Evolutionary conservation across 2,113 vertebrate genomes (phyloP).

Genomic region (Promerops cafer): DNA sequence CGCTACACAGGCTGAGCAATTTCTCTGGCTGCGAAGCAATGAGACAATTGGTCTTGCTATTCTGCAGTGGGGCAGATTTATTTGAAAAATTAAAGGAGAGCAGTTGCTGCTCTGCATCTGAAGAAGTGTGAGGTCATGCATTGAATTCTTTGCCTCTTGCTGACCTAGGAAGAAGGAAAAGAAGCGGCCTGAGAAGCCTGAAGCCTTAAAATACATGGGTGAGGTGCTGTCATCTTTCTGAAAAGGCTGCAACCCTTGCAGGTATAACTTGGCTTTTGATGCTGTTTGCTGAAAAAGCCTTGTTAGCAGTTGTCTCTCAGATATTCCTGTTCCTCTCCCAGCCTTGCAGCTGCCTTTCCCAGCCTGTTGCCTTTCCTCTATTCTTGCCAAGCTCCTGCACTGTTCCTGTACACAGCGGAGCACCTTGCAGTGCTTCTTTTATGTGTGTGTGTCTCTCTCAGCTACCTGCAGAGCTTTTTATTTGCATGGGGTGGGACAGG

Average conservation of each 20-base stretch:
- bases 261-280: neutral
- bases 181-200: neutral
- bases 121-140: neutral
- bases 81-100: neutral
- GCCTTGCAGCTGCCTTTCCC: neutral
- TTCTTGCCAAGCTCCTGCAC: neutral
- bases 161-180: neutral
- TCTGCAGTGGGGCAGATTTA: neutral
- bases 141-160: neutral
- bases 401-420: neutral
- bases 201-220: neutral
- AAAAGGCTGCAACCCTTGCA: neutral
- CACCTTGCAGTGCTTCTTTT: neutral
- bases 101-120: neutral
- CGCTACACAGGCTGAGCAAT: neutral
- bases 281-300: neutral
- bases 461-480: neutral
- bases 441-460: accelerated
- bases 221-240: neutral
- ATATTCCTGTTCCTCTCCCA: neutral
- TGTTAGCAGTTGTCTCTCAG: neutral
- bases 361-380: neutral
- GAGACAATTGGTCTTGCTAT: neutral
- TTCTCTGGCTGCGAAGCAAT: neutral
- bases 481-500: neutral